Evolutionary conservation across 2,797 vertebrate genomes (phyloP), one percentile per base, ranked within the genome.

Genomic region (Poecilia velifera): DNA sequence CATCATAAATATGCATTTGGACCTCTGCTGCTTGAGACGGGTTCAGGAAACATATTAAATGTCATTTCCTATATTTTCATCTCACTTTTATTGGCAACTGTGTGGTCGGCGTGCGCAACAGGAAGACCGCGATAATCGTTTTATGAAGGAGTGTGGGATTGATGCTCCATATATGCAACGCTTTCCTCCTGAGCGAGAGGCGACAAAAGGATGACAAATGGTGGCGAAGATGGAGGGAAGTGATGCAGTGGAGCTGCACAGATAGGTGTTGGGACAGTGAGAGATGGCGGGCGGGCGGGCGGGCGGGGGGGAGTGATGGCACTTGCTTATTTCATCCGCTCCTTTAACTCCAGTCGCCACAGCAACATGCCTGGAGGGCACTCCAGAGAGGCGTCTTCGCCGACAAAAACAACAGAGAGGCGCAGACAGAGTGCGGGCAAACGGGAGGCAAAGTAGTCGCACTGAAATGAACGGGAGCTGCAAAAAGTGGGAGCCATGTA

Each of bases 351-450:
- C 87, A 87, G 93, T 95, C 93, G 76, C 95, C 94, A 94, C 89
- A 91, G 94, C 94, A 94, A 95, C 94, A 84, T 94, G 92, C 92
- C 95, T 89, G 86, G 85, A 90, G 93, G 94, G 92, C 87, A 90
- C 92, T 88, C 92, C 76, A 81, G 92, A 94, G 92, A 94, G 92
- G 90, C 88, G 84, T 91, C 92, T 91, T 94, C 88, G 74, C 86
- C 86, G 89, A 90, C 88, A 93, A 92, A 93, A 94, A 94, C 91
- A 92, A 92, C 89, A 91, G 85, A 89, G 86, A 79, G 73, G 86
- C 78, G 76, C 80, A 49, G 83, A 87, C 83, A 77, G 87, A 89
- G 85, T 62, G 84, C 89, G 88, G 82, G 86, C 76, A 75, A 88
- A 88, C 39, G 64, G 88, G 76, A 90, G 49, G 81, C 82, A 88